A percentile compares a stretch with the other conserved stretches of the same genome.
Evolutionary conservation across 2,113 vertebrate species (phyloP).

Genomic region (Nycticorax nycticorax): DNA sequence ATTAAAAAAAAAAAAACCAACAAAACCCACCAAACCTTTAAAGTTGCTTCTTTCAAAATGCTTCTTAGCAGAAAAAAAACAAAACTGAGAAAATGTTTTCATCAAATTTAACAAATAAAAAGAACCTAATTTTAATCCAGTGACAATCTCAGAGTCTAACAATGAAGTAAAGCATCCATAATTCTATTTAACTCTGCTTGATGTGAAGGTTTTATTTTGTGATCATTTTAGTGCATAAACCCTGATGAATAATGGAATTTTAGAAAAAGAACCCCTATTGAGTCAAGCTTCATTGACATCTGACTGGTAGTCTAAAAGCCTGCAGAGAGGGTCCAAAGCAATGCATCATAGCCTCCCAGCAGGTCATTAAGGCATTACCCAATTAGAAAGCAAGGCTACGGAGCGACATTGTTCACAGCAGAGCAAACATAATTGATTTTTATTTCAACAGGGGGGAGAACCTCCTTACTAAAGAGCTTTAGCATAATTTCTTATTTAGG

Average conservation of each 20-base stretch:
- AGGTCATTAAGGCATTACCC: slow-evolving; percentile 62
- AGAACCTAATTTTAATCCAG: slow-evolving; percentile 40
- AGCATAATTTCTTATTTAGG: slow-evolving; percentile 76
- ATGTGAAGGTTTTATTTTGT: slow-evolving; percentile 63
- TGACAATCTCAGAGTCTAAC: slow-evolving; percentile 42
- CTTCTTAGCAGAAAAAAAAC: background rate
- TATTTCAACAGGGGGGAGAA: slow-evolving; percentile 67
- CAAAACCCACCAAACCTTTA: background rate
- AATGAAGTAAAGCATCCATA: slow-evolving; percentile 41
- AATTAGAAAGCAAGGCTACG: slow-evolving; percentile 62
- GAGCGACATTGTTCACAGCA: slow-evolving; percentile 61
- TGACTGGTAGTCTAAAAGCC: slow-evolving; percentile 70
- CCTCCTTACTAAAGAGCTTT: slow-evolving; percentile 61
- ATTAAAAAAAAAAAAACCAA: background rate
- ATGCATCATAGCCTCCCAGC: slow-evolving; percentile 60
- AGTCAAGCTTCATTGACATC: slow-evolving; percentile 70
- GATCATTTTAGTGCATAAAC: slow-evolving; percentile 64
- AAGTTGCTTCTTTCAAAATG: slow-evolving; percentile 5
- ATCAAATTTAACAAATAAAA: slow-evolving; percentile 52
- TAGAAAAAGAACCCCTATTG: slow-evolving; percentile 47
- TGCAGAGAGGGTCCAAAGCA: slow-evolving; percentile 67
- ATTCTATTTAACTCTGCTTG: slow-evolving; percentile 64
- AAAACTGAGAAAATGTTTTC: slow-evolving; percentile 10
- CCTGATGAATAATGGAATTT: slow-evolving; percentile 70
- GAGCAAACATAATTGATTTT: slow-evolving; percentile 74